Base-by-base conservation (phyloP, 2,888 invertebrate species). In the Ectropis crepuscularia region DNA sequence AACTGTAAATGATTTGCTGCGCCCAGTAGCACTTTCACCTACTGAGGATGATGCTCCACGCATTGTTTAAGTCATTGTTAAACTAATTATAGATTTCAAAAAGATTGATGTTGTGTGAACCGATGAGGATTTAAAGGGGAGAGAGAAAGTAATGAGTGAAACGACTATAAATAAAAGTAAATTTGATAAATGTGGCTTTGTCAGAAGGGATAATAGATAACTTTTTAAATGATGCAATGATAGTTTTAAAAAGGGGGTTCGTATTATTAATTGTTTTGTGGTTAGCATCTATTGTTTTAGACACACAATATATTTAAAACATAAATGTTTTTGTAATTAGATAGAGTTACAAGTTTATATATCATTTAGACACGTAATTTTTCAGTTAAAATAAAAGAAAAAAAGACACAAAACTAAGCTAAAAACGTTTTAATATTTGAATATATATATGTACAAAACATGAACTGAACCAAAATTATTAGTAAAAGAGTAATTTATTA, bases 1-100 rank as follows among this genome's bases (percentile, higher is more conserved):
- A 87, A 88, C 90, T 85, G 82, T 81, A 77, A 80, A 88, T 88
- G 90, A 88, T 88, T 88, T 81, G 86, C 76, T 74, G 77, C 83
- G 78, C 74, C 80, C 72, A 82, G 86, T 74, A 76, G 85, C 87
- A 82, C 85, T 84, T 78, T 77, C 74, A 75, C 73, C 68, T 74
- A 75, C 73, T 65, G 78, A 74, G 73, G 70, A 81, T 80, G 84
- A 88, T 78, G 78, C 74, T 77, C 73, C 68, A 67, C 79, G 77
- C 74, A 84, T 81, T 83, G 83, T 81, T 76, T 66, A 67, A 77
- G 74, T 77, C 79, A 83, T 82, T 78, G 72, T 81, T 71, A 12
- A 42, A 74, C 86, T 89, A 90, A 88, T 87, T 86, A 88, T 88
- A 89, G 85, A 80, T 81, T 79, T 80, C 74, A 73, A 73, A 77